Base-by-base conservation (phyloP, 2,797 vertebrate species). In the Pangasius krempfi region DNA sequence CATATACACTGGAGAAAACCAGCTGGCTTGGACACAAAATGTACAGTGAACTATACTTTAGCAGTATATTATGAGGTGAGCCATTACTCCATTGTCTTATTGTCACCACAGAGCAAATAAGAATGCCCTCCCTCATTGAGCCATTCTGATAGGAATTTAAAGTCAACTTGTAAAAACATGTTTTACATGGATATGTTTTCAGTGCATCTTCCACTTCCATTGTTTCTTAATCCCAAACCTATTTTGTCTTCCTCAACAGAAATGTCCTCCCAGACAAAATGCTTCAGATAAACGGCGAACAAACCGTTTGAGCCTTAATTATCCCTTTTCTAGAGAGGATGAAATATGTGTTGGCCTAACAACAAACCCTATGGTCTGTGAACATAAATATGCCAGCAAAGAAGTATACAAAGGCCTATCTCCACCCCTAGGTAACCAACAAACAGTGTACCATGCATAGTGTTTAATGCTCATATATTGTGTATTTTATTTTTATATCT, bases 31-130 rank as follows among this genome's bases (percentile, higher is more conserved):
- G 72, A 70, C 14, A 13, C 78, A 30, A 52, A 80, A 3, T 89
- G 88, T 79, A 84, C 64, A 88, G 88, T 89, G 22, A 89, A 84
- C 5, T 91, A 91, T 58, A 86, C 54, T 14, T 14, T 89, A 33
- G 52, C 33, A 47, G 14, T 86, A 16, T 44, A 78, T 60, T 9
- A 40, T 6, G 70, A 79, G 84, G 90, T 88, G 79, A 89, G 86
- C 47, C 37, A 52, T 47, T 22, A 27, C n/a, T 44, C 20, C 68
- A 20, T 64, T 70, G 20, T 20, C 8, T 30, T 3, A 6, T 16
- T 27, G 14, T 44, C 12, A 44, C 4, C 12, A 56, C 18, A 5
- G 9, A 56, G 54, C 18, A 47, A 47, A 83, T 64, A 44, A 44
- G 22, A 64, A 64, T 50, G 37, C 27, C 18, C 0, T 50, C 16